Evolutionary conservation across 2,113 vertebrate genomes (phyloP).

Genomic region (Uria aalge): DNA sequence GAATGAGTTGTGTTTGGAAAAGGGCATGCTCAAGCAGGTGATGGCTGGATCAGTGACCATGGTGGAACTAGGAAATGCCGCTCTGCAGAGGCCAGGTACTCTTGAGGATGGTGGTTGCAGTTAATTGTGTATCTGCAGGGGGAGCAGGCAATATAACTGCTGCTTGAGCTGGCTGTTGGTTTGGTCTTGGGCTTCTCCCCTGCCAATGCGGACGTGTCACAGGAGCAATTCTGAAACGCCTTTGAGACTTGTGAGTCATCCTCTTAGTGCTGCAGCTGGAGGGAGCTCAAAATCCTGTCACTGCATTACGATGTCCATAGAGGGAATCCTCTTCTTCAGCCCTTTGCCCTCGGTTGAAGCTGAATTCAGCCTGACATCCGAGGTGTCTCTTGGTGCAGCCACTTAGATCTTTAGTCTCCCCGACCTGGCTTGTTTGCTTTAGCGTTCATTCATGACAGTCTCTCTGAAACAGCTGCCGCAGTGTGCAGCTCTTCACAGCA

Average conservation of each 20-base stretch:
- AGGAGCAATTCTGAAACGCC: neutral
- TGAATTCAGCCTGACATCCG: neutral
- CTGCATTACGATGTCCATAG: accelerated
- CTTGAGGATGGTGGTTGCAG: neutral
- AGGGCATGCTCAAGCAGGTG: neutral
- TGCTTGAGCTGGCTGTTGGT: neutral
- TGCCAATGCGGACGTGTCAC: neutral
- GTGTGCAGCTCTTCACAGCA: neutral
- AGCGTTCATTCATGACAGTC: accelerated
- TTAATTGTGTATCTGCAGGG: neutral
- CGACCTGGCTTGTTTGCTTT: neutral
- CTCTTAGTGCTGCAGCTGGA: neutral
- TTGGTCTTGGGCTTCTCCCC: neutral
- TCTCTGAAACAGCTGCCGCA: neutral
- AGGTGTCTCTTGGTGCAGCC: neutral
- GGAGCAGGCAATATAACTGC: neutral
- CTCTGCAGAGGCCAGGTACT: neutral
- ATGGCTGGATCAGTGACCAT: neutral
- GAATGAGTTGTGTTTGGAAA: neutral
- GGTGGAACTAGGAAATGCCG: neutral
- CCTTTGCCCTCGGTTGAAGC: neutral
- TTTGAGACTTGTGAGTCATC: neutral
- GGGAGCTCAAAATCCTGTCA: neutral
- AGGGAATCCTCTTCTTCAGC: neutral
- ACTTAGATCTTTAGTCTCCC: neutral